Evolutionary conservation across 92 coral and sea anemone species (phyloP).

Genomic region (Zoanthus sociatus): DNA sequence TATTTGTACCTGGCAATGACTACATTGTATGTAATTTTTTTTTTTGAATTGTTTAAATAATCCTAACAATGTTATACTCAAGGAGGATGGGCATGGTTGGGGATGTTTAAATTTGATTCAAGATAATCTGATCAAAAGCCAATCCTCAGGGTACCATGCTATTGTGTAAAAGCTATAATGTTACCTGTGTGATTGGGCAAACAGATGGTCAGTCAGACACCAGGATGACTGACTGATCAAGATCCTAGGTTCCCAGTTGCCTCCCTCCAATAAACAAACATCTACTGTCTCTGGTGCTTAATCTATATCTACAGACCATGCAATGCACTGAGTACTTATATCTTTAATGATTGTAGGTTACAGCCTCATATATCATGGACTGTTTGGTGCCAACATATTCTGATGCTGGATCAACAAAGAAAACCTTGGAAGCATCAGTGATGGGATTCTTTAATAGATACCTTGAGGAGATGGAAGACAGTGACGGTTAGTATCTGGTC

Average conservation of each 20-base stretch:
- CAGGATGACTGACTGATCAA: slow-evolving; percentile 19
- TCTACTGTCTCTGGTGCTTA: slow-evolving; percentile 31
- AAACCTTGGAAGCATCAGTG: slow-evolving; percentile 34
- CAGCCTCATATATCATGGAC: slow-evolving; percentile 37
- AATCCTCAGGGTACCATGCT: slow-evolving; percentile 24
- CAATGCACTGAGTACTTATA: slow-evolving; percentile 33
- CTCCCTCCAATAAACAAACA: slow-evolving; percentile 29
- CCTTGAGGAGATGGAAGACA: slow-evolving; percentile 41
- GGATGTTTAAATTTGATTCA: slow-evolving; percentile 33
- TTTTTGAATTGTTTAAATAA: slow-evolving; percentile 25
- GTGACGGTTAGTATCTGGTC: slow-evolving; percentile 33
- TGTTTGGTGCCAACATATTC: slow-evolving; percentile 33
- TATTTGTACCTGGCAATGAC: slow-evolving; percentile 62
- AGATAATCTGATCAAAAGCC: slow-evolving; percentile 37
- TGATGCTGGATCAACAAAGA: slow-evolving; percentile 38
- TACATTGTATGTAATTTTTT: slow-evolving; percentile 41
- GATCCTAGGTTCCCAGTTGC: slow-evolving; percentile 34
- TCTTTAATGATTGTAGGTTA: slow-evolving; percentile 34
- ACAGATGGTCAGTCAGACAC: slow-evolving; percentile 17
- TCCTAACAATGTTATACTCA: slow-evolving; percentile 31
- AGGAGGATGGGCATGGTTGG: slow-evolving; percentile 30
- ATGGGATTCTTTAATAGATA: slow-evolving; percentile 27
- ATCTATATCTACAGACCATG: slow-evolving; percentile 29
- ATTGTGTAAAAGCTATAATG: slow-evolving; percentile 26
- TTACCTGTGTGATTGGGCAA: slow-evolving; percentile 21